Evolutionary conservation across 1,140 invertebrate species (phyloP).

Genomic region (Nasonia longicornis): DNA sequence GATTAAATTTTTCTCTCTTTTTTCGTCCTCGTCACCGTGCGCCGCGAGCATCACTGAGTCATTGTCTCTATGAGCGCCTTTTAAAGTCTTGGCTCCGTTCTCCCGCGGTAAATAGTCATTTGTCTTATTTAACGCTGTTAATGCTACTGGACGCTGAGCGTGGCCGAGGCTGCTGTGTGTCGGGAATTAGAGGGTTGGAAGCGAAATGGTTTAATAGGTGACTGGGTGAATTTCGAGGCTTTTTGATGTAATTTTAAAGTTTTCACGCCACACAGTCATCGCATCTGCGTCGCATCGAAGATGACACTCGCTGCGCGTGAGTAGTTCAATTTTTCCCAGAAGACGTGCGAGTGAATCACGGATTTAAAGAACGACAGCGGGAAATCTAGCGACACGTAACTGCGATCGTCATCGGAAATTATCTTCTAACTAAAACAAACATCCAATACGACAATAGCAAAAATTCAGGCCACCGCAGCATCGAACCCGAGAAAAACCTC

Average conservation of each 20-base stretch:
- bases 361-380: constrained; percentile 28
- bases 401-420: not conserved
- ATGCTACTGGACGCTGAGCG: not conserved
- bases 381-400: not conserved
- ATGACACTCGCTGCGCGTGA: not conserved
- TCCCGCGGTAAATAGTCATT: constrained; percentile 39
- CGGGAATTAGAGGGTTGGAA: no score
- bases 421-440: no score
- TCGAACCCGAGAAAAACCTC: no score
- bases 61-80: constrained; percentile 40
- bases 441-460: no score
- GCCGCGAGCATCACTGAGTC: constrained; percentile 26
- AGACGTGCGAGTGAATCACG: not conserved
- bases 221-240: no score
- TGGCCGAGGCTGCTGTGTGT: not conserved
- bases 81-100: constrained; percentile 21
- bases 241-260: no score
- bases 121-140: constrained; percentile 42
- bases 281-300: no score
- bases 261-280: no score
- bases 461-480: no score
- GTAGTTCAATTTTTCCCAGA: not conserved
- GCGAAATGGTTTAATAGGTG: no score
- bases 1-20: constrained; percentile 36
- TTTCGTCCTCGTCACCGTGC: not conserved